Base-by-base conservation (phyloP, 2,113 vertebrate species). In the Petromus typicus region DNA sequence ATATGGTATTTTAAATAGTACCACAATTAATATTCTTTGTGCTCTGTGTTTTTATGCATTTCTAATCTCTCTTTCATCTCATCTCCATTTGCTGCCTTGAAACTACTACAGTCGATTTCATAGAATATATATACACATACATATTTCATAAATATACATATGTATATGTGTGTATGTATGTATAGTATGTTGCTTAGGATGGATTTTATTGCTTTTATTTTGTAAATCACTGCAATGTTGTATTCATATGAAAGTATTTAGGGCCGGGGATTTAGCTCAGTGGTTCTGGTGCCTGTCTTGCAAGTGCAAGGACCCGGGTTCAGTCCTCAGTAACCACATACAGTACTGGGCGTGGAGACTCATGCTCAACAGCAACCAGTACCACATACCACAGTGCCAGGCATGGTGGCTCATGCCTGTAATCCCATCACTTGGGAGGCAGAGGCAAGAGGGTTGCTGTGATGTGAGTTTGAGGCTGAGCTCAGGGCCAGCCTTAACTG, bases 211-310 rank as follows among this genome's bases (percentile, higher is more conserved):
- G 95, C 93, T 98, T 98, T 66, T 91, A 85, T 96, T 98, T 97
- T 97, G 87, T 97, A 98, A 98, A 98, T 98, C 97, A 97, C 56
- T 97, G 93, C 97, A 98, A 98, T 98, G 98, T 98, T 96, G 97
- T 86, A 90, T 90, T 98, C 92, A 78, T 86, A 43, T 48, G 95
- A 79, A 95, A 95, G 95, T 96, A 81, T 97, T 98, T 93, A 97
- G 93, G n/a, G n/a, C n/a, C n/a, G n/a, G n/a, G n/a, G n/a, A n/a
- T n/a, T n/a, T n/a, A n/a, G n/a, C n/a, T n/a, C n/a, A n/a, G n/a
- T n/a, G n/a, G n/a, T n/a, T n/a, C n/a, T n/a, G n/a, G n/a, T n/a
- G n/a, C n/a, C n/a, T n/a, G n/a, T n/a, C n/a, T n/a, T n/a, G n/a
- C n/a, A n/a, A n/a, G n/a, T n/a, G n/a, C n/a, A n/a, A n/a, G n/a